Conservation (phyloP, 2,888 invertebrate genomes). For the Eremobia ochroleuca region DNA sequence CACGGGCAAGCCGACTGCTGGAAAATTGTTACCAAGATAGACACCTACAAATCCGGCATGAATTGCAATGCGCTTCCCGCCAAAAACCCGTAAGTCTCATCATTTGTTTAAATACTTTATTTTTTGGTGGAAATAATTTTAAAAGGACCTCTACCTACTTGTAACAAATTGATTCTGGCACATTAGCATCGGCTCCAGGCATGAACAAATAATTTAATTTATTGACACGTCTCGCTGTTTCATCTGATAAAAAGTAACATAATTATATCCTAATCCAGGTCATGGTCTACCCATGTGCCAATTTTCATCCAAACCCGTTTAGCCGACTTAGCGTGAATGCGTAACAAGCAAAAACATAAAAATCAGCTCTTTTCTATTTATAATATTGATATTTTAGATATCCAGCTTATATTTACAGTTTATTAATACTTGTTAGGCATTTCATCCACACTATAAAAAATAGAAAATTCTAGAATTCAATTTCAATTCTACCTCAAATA, state of each 20-base stretch:
- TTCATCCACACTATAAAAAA: background rate
- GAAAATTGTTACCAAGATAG: background rate
- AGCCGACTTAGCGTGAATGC: too few species aligned
- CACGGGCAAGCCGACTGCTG: background rate
- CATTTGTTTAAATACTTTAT: background rate
- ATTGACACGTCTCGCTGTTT: too few species aligned
- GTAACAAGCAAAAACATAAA: too few species aligned
- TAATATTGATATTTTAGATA: too few species aligned
- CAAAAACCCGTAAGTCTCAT: background rate
- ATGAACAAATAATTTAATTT: background rate
- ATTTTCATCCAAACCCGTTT: too few species aligned
- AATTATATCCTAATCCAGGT: too few species aligned
- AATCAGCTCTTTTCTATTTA: too few species aligned
- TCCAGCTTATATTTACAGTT: background rate
- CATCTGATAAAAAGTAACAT: too few species aligned
- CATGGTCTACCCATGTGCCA: too few species aligned
- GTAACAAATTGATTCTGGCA: background rate
- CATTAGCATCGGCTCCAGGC: background rate
- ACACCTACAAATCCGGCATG: background rate
- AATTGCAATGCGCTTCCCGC: background rate
- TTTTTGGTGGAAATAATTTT: background rate
- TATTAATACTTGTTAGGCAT: background rate
- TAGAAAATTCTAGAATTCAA: slow-evolving; percentile 21
- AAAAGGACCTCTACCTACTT: background rate
- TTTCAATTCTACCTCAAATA: slow-evolving; percentile 26